A percentile compares a stretch with the other conserved stretches of the same genome.
Conservation (phyloP, 1,140 invertebrate species). For the Camponotus pennsylvanicus region DNA sequence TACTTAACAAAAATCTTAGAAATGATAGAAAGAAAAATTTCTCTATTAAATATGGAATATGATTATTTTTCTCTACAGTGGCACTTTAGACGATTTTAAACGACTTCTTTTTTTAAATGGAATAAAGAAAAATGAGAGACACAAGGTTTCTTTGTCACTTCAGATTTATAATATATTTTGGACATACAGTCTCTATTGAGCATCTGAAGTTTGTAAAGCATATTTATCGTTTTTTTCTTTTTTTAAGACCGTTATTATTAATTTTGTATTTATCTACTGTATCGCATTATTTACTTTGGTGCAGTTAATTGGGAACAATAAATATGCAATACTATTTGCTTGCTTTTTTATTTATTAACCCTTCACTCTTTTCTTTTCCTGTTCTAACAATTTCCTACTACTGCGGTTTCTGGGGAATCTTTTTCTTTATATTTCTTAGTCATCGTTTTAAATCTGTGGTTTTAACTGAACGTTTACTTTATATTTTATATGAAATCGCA, state of each 20-base stretch:
- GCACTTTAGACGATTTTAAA: background rate
- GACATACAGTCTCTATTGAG: conserved; percentile 51
- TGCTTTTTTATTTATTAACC: conserved; percentile 84
- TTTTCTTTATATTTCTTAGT: conserved; percentile 52
- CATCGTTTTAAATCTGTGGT: background rate
- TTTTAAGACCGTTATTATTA: conserved; percentile 66
- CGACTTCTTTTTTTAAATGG: background rate
- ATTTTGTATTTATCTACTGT: conserved; percentile 75
- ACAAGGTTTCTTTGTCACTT: conserved; percentile 62
- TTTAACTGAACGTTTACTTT: background rate
- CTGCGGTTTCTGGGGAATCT: conserved; percentile 55
- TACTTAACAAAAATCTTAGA: conserved; percentile 22
- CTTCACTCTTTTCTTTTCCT: conserved; percentile 75
- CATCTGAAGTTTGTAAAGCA: conserved; percentile 67
- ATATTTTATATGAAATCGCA: background rate
- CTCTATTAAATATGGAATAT: conserved; percentile 31
- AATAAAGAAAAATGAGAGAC: conserved; percentile 10
- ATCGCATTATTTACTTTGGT: conserved; percentile 70
- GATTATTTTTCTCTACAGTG: background rate
- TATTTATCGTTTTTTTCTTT: conserved; percentile 65
- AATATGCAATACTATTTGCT: conserved; percentile 81
- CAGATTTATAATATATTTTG: conserved; percentile 58
- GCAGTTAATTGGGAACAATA: conserved; percentile 79
- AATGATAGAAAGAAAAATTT: background rate
- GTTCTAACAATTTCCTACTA: conserved; percentile 74